Evolutionary conservation across 2,113 vertebrate species (phyloP).

Genomic region (Macroglossus sobrinus): DNA sequence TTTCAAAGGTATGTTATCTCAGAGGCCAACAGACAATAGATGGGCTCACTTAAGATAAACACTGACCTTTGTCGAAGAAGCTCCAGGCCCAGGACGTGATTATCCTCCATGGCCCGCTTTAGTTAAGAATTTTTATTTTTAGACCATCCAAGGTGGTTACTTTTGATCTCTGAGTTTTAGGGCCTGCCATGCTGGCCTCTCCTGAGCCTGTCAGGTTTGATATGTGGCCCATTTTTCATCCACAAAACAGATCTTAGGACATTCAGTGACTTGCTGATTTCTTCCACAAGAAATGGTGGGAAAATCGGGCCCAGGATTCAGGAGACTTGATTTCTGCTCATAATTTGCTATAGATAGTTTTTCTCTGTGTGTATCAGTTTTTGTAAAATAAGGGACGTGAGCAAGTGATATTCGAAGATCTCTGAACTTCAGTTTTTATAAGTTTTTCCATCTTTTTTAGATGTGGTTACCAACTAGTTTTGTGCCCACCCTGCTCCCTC

Average conservation of each 20-base stretch:
- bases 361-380: background rate
- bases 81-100: too few species aligned
- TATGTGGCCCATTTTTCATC: too few species aligned
- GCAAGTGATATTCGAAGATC: background rate
- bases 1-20: too few species aligned
- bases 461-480: background rate
- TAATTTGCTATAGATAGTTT: background rate
- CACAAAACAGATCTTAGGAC: background rate
- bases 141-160: too few species aligned
- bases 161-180: too few species aligned
- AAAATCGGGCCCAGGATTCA: background rate
- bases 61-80: too few species aligned
- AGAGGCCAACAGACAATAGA: too few species aligned
- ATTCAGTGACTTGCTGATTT: background rate
- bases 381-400: background rate
- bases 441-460: background rate
- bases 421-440: background rate
- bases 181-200: too few species aligned
- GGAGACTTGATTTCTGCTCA: background rate
- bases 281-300: background rate
- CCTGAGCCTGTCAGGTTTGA: too few species aligned
- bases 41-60: too few species aligned
- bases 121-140: too few species aligned
- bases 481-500: background rate
- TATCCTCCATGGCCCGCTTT: too few species aligned